phyloP scores from a whole-genome alignment of 2,888 invertebrate genomes.

The Aproaerema taeniolella region DNA sequence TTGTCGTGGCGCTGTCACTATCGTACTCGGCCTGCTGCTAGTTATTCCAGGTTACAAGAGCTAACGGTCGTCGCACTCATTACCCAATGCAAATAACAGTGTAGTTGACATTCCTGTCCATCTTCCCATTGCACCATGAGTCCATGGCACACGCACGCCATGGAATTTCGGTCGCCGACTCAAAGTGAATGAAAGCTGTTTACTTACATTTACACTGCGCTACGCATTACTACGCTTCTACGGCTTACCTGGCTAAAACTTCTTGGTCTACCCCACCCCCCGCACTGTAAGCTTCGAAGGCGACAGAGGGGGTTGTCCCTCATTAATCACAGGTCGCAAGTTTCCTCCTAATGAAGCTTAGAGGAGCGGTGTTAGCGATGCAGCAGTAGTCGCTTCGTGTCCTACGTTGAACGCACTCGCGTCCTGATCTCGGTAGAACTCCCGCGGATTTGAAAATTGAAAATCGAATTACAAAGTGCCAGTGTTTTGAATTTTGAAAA shows the following conservation, averaged over 20 bases:
- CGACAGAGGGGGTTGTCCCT: constrained; percentile 31
- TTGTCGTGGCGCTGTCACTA: too few species aligned
- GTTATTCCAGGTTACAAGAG: too few species aligned
- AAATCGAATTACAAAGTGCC: constrained; percentile 32
- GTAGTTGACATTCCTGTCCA: constrained; percentile 10
- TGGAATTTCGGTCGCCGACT: constrained; percentile 21
- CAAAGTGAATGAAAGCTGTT: constrained; percentile 46
- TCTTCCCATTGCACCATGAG: too few species aligned
- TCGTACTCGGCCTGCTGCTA: too few species aligned
- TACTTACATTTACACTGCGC: constrained; percentile 29
- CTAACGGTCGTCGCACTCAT: too few species aligned
- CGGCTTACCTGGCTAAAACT: constrained; percentile 33
- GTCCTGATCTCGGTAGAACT: constrained; percentile 29
- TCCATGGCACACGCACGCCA: constrained; percentile 11
- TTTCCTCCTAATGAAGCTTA: constrained; percentile 52
- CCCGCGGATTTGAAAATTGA: constrained; percentile 28
- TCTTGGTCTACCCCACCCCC: constrained; percentile 31
- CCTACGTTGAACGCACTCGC: constrained; percentile 48
- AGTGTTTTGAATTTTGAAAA: constrained; percentile 31
- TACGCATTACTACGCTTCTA: constrained; percentile 42
- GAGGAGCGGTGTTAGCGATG: constrained; percentile 41
- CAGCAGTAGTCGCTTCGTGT: constrained; percentile 53
- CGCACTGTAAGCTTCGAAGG: constrained; percentile 18
- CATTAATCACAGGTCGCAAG: constrained; percentile 30
- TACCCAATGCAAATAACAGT: too few species aligned